phyloP scores from a whole-genome alignment of 2,888 invertebrate genomes.

The Agrochola lychnidis region DNA sequence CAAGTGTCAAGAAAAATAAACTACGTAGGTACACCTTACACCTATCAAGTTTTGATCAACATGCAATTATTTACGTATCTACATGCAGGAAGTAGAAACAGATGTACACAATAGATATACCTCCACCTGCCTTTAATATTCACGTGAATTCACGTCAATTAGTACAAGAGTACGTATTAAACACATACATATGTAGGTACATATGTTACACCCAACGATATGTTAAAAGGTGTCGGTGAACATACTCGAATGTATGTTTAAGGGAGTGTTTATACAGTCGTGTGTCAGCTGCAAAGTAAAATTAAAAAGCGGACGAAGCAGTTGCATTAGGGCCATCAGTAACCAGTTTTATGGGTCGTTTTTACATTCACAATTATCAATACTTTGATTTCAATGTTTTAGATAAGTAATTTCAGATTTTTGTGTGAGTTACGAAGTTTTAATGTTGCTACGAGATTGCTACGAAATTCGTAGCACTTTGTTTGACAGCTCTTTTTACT shows the following conservation, averaged over 20 bases:
- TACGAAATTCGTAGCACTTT: slow-evolving; percentile 57
- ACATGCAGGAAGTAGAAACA: not conserved
- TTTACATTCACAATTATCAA: not conserved
- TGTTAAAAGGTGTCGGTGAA: slow-evolving; percentile 57
- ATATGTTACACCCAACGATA: slow-evolving; percentile 27
- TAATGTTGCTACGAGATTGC: slow-evolving; percentile 51
- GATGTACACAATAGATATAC: slow-evolving; percentile 8
- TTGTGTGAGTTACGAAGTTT: not conserved
- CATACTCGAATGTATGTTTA: slow-evolving; percentile 69
- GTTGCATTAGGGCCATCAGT: slow-evolving; percentile 75
- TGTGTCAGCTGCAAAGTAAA: slow-evolving; percentile 86
- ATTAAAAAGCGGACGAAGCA: slow-evolving; percentile 84
- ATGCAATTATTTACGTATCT: not conserved
- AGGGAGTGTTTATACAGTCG: slow-evolving; percentile 86
- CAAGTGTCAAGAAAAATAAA: slow-evolving; percentile 9
- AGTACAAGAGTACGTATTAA: slow-evolving; percentile 17
- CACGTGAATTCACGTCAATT: slow-evolving; percentile 42
- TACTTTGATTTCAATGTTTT: slow-evolving; percentile 2
- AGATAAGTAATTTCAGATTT: not conserved
- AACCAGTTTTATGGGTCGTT: slow-evolving; percentile 5
- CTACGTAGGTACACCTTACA: not conserved
- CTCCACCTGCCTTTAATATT: slow-evolving; percentile 45
- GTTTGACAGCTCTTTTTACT: not conserved
- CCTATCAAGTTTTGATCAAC: slow-evolving; percentile 3
- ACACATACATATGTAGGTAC: slow-evolving; percentile 23